These are phyloP conservation scores for Podarcis raffonei DNA, from an alignment of 2,113 vertebrate species.

Conservation along the genomic window DNA sequence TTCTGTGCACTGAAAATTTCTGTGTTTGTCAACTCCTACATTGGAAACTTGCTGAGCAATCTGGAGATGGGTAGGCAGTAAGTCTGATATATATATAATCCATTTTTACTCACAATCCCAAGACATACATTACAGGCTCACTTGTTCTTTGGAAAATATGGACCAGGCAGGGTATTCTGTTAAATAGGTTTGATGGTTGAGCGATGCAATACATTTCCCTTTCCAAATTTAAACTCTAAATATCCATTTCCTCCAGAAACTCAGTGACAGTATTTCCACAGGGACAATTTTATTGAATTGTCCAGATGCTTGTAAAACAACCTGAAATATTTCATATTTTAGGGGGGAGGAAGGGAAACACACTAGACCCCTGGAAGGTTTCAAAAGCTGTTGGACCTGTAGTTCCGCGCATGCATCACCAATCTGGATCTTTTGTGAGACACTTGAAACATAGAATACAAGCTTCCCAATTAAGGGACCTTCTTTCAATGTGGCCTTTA, in stretches of 20 bases:
- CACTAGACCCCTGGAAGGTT: neutral
- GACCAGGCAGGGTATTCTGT: neutral
- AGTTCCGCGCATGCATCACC: too few relatives aligned
- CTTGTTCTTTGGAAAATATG: neutral
- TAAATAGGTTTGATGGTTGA: neutral
- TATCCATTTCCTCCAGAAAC: constrained; percentile 21
- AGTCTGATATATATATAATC: neutral
- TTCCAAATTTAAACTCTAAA: constrained; percentile 5
- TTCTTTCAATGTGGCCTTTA: neutral
- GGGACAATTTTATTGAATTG: neutral
- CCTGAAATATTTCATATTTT: constrained; percentile 3
- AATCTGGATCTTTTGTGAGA: neutral
- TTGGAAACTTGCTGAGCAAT: neutral
- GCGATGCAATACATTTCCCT: neutral
- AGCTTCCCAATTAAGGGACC: neutral
- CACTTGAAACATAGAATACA: neutral
- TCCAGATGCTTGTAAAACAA: constrained; percentile 21
- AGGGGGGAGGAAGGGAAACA: neutral
- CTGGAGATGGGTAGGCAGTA: neutral
- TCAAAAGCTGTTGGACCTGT: neutral
- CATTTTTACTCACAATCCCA: neutral
- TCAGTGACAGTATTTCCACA: neutral
- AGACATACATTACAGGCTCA: neutral
- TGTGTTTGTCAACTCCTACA: neutral
- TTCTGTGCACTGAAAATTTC: neutral